Evolutionary conservation across 2,113 vertebrate species (phyloP), one percentile per base, ranked within the genome.

Genomic region (Hippocampus guttulatus): DNA sequence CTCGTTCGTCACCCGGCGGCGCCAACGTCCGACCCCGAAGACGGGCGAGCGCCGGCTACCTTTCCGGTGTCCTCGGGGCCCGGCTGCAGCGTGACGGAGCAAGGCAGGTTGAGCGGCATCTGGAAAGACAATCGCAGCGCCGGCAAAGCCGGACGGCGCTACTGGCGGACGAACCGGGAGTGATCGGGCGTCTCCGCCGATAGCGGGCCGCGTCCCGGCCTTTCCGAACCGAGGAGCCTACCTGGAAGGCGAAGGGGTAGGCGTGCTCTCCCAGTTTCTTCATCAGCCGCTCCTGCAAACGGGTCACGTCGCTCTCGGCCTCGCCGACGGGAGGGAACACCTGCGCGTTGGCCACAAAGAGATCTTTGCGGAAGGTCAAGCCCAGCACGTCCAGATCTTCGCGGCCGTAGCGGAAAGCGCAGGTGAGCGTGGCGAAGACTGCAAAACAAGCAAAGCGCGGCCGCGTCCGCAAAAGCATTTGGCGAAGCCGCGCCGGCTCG

Each of bases 301-400:
- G 92, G 0, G 95, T 98, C 73, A 98, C 84, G 10, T 89, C 89
- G 72, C 93, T 95, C 85, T 94, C 93, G 75, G 95, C 94, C 70
- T 95, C 95, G 0, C 93, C 90, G 20, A 93, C 64, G 0, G 95
- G 95, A 0, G 96, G 97, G 69, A 98, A 98, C 5, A 94, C 94
- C 85, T 97, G 96, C 62, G 93, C 85, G 8, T 95, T 96, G 71
- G 95, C 92, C 73, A 96, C 94, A 0, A 98, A 99, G 64, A 99
- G 93, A 70, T 98, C 96, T 87, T 98, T 98, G 62, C 95, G 89
- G 57, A 99, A 99, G 0, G 96, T 98, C 89, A 99, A 73, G 0
- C 96, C 97, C 68, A 99, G 89, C 67, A 99, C 96, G 1, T 98
- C 97, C 88, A 98, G 79, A 78, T 98, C 97, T 88, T 98, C 96